Percentiles rank a stretch among this genome's conserved stretches.
Evolutionary conservation across 2,797 vertebrate species (phyloP).

Genomic region (Okamejei kenojei): DNA sequence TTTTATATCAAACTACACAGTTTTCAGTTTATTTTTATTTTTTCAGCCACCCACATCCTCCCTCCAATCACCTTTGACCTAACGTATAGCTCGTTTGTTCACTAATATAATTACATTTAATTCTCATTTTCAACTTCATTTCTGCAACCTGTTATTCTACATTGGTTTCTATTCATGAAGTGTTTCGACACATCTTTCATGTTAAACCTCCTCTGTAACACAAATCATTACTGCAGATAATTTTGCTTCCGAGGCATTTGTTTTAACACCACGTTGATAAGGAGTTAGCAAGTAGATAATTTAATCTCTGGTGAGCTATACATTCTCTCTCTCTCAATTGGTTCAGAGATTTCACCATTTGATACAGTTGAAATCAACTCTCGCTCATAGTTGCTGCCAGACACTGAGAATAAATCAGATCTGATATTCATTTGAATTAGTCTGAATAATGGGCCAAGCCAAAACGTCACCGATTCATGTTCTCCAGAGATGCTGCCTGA

Average conservation of each 20-base stretch:
- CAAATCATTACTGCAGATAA: neutral
- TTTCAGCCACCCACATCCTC: neutral
- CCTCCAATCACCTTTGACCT: neutral
- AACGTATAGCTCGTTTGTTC: neutral
- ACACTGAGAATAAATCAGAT: neutral
- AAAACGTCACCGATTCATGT: too few relatives aligned
- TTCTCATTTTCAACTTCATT: neutral
- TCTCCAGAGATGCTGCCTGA: too few relatives aligned
- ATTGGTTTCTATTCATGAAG: neutral
- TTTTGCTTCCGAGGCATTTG: neutral
- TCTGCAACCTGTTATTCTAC: neutral
- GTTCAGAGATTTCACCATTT: neutral
- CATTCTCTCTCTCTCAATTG: neutral
- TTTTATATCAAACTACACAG: too few relatives aligned
- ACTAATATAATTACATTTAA: neutral
- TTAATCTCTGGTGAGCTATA: neutral
- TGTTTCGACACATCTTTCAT: neutral
- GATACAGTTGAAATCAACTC: neutral
- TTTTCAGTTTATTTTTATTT: too few relatives aligned
- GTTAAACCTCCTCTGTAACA: neutral
- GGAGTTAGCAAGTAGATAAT: neutral
- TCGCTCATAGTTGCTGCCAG: too few relatives aligned
- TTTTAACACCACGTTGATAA: neutral
- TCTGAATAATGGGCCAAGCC: too few relatives aligned
- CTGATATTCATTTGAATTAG: neutral